Percentiles rank a stretch among this genome's conserved stretches.
Conservation (phyloP, 2,797 vertebrate genomes). For the Staurois parvus region DNA sequence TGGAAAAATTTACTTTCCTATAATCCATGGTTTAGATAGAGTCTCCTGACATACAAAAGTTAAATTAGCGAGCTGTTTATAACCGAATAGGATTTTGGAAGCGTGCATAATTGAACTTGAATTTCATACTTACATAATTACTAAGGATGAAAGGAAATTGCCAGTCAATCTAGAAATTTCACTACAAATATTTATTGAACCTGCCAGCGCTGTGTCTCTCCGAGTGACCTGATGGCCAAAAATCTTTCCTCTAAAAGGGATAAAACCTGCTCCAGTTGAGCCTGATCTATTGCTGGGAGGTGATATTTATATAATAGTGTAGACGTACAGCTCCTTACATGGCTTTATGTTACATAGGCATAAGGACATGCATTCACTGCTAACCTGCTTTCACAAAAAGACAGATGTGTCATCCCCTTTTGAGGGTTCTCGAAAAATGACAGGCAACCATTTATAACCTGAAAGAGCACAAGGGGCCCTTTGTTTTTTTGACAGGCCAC, state of each 20-base stretch:
- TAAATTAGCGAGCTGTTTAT: constrained; percentile 54
- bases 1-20: constrained; percentile 46
- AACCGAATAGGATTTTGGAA: constrained; percentile 48
- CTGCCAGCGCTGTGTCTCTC: constrained; percentile 28
- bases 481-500: no score
- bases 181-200: constrained; percentile 59
- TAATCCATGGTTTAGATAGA: constrained; percentile 53
- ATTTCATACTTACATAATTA: constrained; percentile 55
- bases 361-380: neutral
- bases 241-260: constrained; percentile 41
- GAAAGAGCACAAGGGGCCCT: no score
- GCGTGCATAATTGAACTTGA: constrained; percentile 46
- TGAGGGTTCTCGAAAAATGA: neutral
- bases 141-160: constrained; percentile 54
- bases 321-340: constrained; percentile 2
- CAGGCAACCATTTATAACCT: no score
- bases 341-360: constrained; percentile 18
- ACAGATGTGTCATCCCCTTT: neutral
- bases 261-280: constrained; percentile 19
- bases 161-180: constrained; percentile 50
- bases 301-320: constrained; percentile 20
- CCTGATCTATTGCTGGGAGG: constrained; percentile 17
- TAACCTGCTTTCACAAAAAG: neutral
- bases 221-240: constrained; percentile 29
- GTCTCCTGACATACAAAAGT: constrained; percentile 36